Conservation (phyloP, 23 tunicate genomes). For the Trididemnum clinides region DNA sequence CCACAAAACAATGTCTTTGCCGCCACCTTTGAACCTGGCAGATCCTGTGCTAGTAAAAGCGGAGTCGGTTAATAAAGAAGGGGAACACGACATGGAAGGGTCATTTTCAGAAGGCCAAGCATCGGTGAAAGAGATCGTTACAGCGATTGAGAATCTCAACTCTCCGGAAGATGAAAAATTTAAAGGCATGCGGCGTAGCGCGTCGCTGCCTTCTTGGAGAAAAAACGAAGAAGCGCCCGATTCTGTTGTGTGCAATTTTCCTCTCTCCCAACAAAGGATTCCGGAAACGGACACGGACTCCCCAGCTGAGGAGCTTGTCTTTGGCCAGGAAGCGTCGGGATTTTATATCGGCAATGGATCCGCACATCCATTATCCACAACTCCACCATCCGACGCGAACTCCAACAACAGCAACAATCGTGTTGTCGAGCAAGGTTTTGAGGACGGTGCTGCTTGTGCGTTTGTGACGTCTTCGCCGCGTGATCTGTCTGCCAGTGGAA, state of each 20-base stretch:
- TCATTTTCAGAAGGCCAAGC: slow-evolving; percentile 40
- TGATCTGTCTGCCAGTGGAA: background rate
- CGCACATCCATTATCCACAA: background rate
- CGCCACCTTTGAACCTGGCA: background rate
- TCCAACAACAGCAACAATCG: slow-evolving; percentile 18
- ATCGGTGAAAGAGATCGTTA: slow-evolving; percentile 53
- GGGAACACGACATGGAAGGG: background rate
- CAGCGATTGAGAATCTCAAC: slow-evolving; percentile 45
- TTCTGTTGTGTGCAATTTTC: background rate
- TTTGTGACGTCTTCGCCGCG: background rate
- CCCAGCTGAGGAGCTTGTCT: background rate
- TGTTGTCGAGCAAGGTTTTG: background rate
- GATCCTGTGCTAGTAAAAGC: too few relatives aligned
- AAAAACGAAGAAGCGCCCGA: background rate
- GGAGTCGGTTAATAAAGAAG: background rate
- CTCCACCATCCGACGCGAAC: background rate
- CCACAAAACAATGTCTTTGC: slow-evolving; percentile 53
- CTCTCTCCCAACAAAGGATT: background rate
- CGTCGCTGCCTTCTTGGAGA: slow-evolving; percentile 54
- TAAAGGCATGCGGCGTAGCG: slow-evolving; percentile 22
- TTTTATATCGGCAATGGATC: background rate
- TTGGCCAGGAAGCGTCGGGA: background rate
- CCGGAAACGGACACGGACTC: background rate
- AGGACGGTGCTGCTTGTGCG: background rate
- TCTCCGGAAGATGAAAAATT: background rate